Evolutionary conservation across 1,140 invertebrate genomes (phyloP).

Genomic region (Lasioglossum baleicum): DNA sequence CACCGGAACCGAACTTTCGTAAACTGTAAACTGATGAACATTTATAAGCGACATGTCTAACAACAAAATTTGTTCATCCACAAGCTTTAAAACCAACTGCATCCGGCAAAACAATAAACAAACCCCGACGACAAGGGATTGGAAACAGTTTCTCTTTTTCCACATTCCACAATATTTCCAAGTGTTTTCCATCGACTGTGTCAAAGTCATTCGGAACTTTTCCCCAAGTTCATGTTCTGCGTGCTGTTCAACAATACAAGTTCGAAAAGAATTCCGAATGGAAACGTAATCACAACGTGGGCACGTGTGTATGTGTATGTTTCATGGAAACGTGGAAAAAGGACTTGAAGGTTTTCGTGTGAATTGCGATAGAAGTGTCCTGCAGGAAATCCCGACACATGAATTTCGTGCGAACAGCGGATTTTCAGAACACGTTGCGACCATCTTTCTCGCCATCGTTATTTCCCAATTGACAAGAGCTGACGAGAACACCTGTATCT

Average conservation of each 20-base stretch:
- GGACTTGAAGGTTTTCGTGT: slow-evolving; percentile 7
- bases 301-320: no score
- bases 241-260: not conserved
- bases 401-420: not conserved
- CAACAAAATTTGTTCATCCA: no score
- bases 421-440: slow-evolving; percentile 22
- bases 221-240: not conserved
- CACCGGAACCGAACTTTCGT: no score
- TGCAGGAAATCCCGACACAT: slow-evolving; percentile 3
- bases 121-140: no score
- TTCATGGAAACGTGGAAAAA: not conserved
- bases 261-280: not conserved
- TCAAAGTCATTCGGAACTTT: not conserved
- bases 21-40: no score
- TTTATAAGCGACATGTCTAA: no score
- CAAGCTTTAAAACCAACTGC: no score
- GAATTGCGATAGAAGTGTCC: slow-evolving; percentile 21
- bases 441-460: slow-evolving; percentile 39
- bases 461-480: slow-evolving; percentile 50
- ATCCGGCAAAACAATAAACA: no score
- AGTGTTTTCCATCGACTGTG: no score
- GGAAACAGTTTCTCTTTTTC: no score
- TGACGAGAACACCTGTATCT: slow-evolving; percentile 51
- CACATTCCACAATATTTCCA: no score
- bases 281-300: not conserved